Evolutionary conservation across 2,113 vertebrate species (phyloP).

Genomic region (Pomatorhinus ruficollis): DNA sequence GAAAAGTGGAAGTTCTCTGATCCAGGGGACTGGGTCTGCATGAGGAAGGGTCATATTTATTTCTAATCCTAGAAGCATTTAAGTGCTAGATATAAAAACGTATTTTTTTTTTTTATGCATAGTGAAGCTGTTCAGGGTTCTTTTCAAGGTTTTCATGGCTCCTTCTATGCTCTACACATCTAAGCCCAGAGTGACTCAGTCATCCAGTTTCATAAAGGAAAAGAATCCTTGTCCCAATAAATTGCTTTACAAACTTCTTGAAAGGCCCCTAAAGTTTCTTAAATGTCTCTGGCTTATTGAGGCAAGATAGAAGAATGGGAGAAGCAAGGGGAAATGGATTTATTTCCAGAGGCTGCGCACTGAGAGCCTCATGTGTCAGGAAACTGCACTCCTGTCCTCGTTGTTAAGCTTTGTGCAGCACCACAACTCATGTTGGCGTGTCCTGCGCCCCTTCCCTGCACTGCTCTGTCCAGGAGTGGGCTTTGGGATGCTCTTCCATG

Average conservation of each 20-base stretch:
- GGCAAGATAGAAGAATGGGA: neutral
- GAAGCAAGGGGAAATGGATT: neutral
- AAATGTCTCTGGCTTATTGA: neutral
- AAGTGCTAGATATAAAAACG: neutral
- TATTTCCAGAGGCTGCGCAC: neutral
- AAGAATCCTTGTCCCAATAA: neutral
- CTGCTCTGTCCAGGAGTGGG: neutral
- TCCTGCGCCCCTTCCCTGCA: neutral
- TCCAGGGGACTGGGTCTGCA: neutral
- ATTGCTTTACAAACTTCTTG: slow-evolving; percentile 31
- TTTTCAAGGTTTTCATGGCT: slow-evolving; percentile 23
- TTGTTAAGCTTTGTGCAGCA: neutral
- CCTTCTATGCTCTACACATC: neutral
- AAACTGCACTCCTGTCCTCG: neutral
- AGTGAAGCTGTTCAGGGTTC: neutral
- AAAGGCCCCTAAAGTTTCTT: slow-evolving; percentile 13
- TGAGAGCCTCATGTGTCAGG: neutral
- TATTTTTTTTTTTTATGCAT: neutral
- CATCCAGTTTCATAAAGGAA: neutral
- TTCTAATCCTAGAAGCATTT: neutral
- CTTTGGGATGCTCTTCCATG: neutral
- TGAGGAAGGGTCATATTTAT: neutral
- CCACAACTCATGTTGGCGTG: neutral
- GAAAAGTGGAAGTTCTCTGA: neutral
- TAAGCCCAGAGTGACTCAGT: slow-evolving; percentile 2